phyloP scores from a whole-genome alignment of 2,113 vertebrate species.

The Chionodraco myersi region DNA sequence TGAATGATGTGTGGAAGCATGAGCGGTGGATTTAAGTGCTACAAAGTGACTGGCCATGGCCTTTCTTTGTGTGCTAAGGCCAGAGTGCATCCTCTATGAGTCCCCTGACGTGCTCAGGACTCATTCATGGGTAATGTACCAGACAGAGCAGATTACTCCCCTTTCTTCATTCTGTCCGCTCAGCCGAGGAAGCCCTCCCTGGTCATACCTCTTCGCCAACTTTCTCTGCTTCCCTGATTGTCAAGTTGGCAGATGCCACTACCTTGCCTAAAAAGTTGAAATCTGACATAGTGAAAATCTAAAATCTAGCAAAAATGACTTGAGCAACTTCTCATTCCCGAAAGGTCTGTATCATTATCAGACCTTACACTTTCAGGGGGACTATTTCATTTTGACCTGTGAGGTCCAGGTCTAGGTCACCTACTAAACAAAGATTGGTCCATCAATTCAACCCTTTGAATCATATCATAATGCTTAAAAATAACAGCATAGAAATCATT shows the following conservation, averaged over 20 bases:
- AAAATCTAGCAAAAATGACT: neutral
- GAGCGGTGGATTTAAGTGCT: constrained; percentile 61
- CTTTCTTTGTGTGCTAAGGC: constrained; percentile 67
- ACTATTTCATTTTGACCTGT: neutral
- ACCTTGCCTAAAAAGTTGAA: constrained; percentile 3
- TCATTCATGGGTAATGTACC: constrained; percentile 81
- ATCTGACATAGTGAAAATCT: neutral
- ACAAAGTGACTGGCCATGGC: constrained; percentile 66
- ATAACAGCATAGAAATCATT: constrained; percentile 6
- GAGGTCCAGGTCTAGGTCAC: neutral
- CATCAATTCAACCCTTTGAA: no score
- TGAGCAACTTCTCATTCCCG: neutral
- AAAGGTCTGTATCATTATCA: neutral
- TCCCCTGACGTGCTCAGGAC: constrained; percentile 59
- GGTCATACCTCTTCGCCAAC: constrained; percentile 39
- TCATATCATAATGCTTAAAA: neutral
- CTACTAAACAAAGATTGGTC: no score
- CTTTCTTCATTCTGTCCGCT: constrained; percentile 68
- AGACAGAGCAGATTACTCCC: constrained; percentile 77
- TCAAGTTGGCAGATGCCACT: constrained; percentile 22
- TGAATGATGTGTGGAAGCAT: constrained; percentile 48
- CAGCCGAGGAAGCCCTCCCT: constrained; percentile 56
- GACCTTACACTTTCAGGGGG: neutral
- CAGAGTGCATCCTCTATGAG: constrained; percentile 75
- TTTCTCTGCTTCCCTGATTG: constrained; percentile 56